phyloP scores from a whole-genome alignment of 2,113 vertebrate species.

The Antennarius striatus region DNA sequence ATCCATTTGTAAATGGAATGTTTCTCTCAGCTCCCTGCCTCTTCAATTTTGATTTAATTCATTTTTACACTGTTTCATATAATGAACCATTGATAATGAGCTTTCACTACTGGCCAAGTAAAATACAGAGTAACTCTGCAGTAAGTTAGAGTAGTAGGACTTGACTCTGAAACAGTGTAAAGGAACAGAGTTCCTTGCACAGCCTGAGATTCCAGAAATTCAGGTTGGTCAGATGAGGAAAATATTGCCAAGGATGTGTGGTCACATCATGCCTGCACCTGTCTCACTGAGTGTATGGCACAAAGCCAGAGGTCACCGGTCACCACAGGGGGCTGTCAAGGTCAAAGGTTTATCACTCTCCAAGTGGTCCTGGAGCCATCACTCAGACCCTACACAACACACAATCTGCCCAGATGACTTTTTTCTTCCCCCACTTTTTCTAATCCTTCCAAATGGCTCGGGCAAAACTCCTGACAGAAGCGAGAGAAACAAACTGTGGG shows the following conservation, averaged over 20 bases:
- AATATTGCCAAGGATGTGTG: slow-evolving; percentile 62
- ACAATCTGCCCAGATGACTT: slow-evolving; percentile 55
- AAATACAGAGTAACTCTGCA: slow-evolving; percentile 7
- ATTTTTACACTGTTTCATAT: slow-evolving; percentile 17
- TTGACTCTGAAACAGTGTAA: background rate
- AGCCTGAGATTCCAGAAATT: no score
- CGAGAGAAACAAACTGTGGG: slow-evolving; percentile 76
- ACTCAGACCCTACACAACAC: slow-evolving; percentile 73
- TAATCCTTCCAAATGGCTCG: slow-evolving; percentile 85
- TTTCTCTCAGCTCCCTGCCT: slow-evolving; percentile 61
- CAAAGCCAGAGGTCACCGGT: slow-evolving; percentile 75
- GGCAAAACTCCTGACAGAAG: slow-evolving; percentile 79
- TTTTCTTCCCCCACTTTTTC: slow-evolving; percentile 67
- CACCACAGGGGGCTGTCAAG: slow-evolving; percentile 72
- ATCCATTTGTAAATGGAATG: slow-evolving; percentile 78
- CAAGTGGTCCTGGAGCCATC: slow-evolving; percentile 75
- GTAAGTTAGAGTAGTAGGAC: no score
- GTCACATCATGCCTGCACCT: slow-evolving; percentile 72
- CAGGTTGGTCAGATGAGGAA: slow-evolving; percentile 51
- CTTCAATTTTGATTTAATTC: slow-evolving; percentile 19
- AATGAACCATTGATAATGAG: slow-evolving; percentile 9
- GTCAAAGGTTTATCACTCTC: slow-evolving; percentile 80
- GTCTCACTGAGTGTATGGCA: slow-evolving; percentile 69
- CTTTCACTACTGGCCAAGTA: slow-evolving; percentile 11
- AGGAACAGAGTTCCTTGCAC: no score